phyloP scores from a whole-genome alignment of 2,888 invertebrate genomes.

The Sphaeridia pumilis region DNA sequence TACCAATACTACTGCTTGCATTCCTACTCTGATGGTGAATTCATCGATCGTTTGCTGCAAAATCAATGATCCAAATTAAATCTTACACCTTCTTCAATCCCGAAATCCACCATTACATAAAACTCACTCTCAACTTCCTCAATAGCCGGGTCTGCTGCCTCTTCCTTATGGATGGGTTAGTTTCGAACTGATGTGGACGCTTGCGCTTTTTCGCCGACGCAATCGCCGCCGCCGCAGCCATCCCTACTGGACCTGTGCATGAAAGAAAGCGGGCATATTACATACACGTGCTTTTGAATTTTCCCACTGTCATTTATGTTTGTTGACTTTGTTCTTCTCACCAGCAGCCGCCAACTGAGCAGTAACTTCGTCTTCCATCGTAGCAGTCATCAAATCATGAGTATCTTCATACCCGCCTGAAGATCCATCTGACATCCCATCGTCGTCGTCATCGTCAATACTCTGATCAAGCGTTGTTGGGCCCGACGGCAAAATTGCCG shows the following conservation, averaged over 20 bases:
- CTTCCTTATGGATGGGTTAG: constrained; percentile 90
- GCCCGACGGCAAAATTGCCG: constrained; percentile 26
- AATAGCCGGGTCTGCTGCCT: constrained; percentile 86
- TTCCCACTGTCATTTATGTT: constrained; percentile 36
- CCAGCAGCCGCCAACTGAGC: constrained; percentile 93
- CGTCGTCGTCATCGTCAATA: constrained; percentile 62
- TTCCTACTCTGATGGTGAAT: constrained; percentile 91
- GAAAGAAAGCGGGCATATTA: constrained; percentile 14
- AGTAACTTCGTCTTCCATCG: constrained; percentile 86
- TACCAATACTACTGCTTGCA: constrained; percentile 90
- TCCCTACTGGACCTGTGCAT: constrained; percentile 71
- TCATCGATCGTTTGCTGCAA: constrained; percentile 84
- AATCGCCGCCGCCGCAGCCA: constrained; percentile 93
- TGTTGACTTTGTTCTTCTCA: constrained; percentile 41
- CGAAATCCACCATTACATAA: too few species aligned
- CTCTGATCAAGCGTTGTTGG: constrained; percentile 23
- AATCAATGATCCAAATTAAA: not conserved
- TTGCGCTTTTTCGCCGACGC: constrained; percentile 91
- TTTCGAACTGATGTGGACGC: constrained; percentile 90
- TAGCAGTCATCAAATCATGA: constrained; percentile 67
- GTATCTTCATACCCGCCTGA: constrained; percentile 57
- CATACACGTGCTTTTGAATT: too few species aligned
- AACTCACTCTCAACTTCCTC: constrained; percentile 61
- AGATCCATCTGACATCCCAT: constrained; percentile 66
- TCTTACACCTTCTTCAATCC: too few species aligned